Percentiles rank a stretch among this genome's conserved stretches.
These are phyloP conservation scores for Nilaparvata lugens DNA, from an alignment of 1,140 invertebrate species.

Conservation along the genomic window DNA sequence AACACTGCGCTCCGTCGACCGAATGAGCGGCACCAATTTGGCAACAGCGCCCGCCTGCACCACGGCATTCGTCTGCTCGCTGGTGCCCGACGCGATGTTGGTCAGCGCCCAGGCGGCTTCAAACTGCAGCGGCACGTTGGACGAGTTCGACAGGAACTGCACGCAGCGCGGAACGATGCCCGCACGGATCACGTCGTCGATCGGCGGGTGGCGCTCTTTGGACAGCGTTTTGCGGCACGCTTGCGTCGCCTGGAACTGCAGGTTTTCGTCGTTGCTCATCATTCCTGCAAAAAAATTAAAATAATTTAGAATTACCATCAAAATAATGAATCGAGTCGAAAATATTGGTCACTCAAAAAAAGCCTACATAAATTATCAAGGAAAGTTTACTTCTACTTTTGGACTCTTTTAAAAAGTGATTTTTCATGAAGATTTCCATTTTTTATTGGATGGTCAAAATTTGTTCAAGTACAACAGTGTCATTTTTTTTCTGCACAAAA, in stretches of 20 bases:
- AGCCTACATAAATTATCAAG: too few relatives aligned
- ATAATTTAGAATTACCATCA: not conserved
- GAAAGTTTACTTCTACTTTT: too few relatives aligned
- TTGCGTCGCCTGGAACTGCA: constrained; percentile 58
- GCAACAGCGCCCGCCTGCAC: constrained; percentile 74
- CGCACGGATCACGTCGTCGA: constrained; percentile 76
- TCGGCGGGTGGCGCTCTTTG: constrained; percentile 87
- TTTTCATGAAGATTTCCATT: not conserved
- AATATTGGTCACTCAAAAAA: too few relatives aligned
- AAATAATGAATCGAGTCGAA: too few relatives aligned
- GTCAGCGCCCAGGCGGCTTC: constrained; percentile 97
- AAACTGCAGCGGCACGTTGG: constrained; percentile 81
- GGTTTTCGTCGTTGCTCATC: constrained; percentile 46
- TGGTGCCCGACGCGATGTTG: constrained; percentile 83
- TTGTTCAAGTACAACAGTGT: too few relatives aligned
- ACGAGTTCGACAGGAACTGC: constrained; percentile 54
- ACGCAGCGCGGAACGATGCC: constrained; percentile 83
- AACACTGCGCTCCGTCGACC: constrained; percentile 62
- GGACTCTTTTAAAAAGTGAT: not conserved
- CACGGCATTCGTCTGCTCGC: constrained; percentile 57
- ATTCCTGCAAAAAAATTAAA: constrained; percentile 37
- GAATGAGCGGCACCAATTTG: constrained; percentile 67
- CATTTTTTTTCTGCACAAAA: too few relatives aligned
- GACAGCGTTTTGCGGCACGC: constrained; percentile 84
- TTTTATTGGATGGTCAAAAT: too few relatives aligned